Base-by-base conservation (phyloP, 1,140 invertebrate species). In the Bombus confusus region DNA sequence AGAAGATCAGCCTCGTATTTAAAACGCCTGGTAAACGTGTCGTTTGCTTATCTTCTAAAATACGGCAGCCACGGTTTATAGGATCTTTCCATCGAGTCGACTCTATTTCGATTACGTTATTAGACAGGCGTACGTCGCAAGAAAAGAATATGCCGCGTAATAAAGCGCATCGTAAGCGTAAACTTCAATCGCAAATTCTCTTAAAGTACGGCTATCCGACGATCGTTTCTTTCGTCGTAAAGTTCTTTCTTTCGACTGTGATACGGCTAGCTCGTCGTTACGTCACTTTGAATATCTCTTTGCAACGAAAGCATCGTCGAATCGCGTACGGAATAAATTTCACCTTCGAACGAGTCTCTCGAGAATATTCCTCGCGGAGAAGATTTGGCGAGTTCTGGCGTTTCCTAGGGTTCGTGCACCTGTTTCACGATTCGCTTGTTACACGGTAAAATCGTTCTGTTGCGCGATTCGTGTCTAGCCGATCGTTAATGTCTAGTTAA, bases 401-500 rank as follows among this genome's bases (percentile, higher is more conserved):
- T 34, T 59, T 13, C 1, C 9, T 8, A n/a, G 3, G 31, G 39
- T 57, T 43, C 12, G 47, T 28, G 59, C 39, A 31, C 22, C 43
- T 28, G 73, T 28, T 57, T 57, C 69, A 52, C 69, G 81, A 83
- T 77, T 25, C 73, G 73, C 59, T 68, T 6, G 57, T 52, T 52
- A 28, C 25, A 5, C 79, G 12, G 34, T 15, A 22, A 66, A 74
- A 68, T 77, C 43, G 72, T 9, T 66, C 22, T 0, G 5, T 72
- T 18, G 9, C 68, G 12, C 59, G 82, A 78, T 71, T 57, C 47
- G 31, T 47, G 37, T 62, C 82, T 71, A 31, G 8, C 52, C 43
- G 43, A 68, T 78, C 64, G 34, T 84, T 84, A 84, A 84, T 84
- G 47, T 34, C 52, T 79, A 62, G 52, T 71, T 78, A 79, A 71